Percentiles rank a stretch among this genome's conserved stretches.
phyloP scores from a whole-genome alignment of 2,797 vertebrate species.

The Sebastes oblongus region DNA sequence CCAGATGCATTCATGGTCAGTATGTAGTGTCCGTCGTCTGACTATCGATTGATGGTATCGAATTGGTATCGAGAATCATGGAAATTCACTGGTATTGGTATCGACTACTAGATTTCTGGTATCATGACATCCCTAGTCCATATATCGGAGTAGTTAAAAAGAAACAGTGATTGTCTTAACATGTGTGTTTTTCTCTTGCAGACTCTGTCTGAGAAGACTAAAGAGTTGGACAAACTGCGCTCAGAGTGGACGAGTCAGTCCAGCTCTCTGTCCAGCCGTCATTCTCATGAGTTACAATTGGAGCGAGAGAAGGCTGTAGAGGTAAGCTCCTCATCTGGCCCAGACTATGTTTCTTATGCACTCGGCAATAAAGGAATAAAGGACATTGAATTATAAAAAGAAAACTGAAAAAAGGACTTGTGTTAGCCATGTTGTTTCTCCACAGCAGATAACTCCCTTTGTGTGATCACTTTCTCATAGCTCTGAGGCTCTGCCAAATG shows the following conservation, averaged over 20 bases:
- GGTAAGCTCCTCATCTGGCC: conserved; percentile 69
- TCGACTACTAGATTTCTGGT: too few species aligned
- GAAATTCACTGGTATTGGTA: too few species aligned
- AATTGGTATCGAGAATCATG: too few species aligned
- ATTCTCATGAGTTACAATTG: conserved; percentile 87
- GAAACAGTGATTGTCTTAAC: neutral
- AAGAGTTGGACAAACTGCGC: conserved; percentile 91
- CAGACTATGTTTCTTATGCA: neutral
- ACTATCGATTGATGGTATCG: too few species aligned
- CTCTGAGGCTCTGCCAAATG: neutral
- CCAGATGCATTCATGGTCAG: too few species aligned
- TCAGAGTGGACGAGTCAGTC: conserved; percentile 89
- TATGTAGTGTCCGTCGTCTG: too few species aligned
- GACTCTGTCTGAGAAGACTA: conserved; percentile 91
- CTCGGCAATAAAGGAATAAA: neutral
- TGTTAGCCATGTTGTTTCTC: neutral
- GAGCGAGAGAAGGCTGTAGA: conserved; percentile 90
- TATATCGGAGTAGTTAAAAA: neutral
- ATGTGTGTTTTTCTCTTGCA: conserved; percentile 45
- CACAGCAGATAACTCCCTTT: neutral
- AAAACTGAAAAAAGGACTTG: neutral
- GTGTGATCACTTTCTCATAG: neutral
- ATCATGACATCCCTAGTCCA: too few species aligned
- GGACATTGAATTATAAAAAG: neutral
- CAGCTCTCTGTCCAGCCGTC: conserved; percentile 83